These are phyloP conservation scores for Chymomyza procnemis DNA, from an alignment of 2,888 invertebrate species.

Conservation along the genomic window DNA sequence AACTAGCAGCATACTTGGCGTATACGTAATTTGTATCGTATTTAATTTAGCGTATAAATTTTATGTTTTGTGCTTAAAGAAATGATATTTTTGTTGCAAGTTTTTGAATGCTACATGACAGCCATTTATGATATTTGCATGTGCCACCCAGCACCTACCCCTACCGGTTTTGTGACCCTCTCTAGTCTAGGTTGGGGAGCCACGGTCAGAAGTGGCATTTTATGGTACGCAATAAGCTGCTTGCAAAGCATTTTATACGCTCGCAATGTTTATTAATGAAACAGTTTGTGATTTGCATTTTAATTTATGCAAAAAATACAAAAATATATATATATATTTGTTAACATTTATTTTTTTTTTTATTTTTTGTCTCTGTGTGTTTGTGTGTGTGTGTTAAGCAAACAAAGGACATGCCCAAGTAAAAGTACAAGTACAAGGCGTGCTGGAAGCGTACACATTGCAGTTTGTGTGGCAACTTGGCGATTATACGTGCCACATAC, in stretches of 20 bases:
- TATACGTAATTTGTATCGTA: background rate
- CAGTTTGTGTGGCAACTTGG: background rate
- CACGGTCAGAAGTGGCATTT: conserved; percentile 31
- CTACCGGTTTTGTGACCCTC: background rate
- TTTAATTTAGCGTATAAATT: conserved; percentile 49
- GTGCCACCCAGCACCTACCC: conserved; percentile 5
- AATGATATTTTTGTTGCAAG: conserved; percentile 47
- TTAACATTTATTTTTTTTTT: too few relatives aligned
- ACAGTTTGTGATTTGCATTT: conserved; percentile 76
- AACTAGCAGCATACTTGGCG: background rate
- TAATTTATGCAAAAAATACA: conserved; percentile 72
- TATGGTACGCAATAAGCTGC: conserved; percentile 58
- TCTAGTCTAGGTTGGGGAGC: background rate
- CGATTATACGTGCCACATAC: background rate
- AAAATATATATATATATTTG: conserved; percentile 36
- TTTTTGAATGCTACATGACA: conserved; percentile 19
- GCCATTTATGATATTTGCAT: conserved; percentile 40
- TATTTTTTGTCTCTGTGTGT: background rate
- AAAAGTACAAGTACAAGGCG: background rate
- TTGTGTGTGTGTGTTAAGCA: background rate
- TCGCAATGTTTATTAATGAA: conserved; percentile 75
- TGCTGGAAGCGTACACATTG: background rate
- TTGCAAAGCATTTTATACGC: conserved; percentile 49
- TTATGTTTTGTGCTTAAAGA: conserved; percentile 25
- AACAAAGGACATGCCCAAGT: background rate